Evolutionary conservation across 2,113 vertebrate genomes (phyloP), one percentile per base, ranked within the genome.

Genomic region (Nothobranchius kuhntae): DNA sequence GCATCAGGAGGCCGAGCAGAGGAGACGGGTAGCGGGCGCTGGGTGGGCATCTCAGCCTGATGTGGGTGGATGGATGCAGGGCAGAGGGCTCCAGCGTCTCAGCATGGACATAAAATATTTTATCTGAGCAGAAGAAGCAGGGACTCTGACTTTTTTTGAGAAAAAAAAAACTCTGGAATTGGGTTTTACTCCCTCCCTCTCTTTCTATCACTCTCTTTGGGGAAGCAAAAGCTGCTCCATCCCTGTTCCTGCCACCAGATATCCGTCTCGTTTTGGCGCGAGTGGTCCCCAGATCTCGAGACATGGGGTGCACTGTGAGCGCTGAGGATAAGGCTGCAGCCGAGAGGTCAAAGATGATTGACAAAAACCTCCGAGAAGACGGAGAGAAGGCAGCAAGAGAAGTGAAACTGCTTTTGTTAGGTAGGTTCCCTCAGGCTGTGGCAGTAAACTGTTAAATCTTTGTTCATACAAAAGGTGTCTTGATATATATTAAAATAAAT

Each of bases 321-420:
- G 93, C 96, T 68, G 96, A 98, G 86, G 96, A 97, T 87, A 97
- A 98, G 92, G 95, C 94, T 85, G 96, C 96, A 38, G 94, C 94
- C 61, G 95, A 98, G 91, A 94, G 96, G 87, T 98, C 96, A 48
- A 96, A 96, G 85, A 97, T 96, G 95, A 98, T 98, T 84, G 96
- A 98, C 91, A 97, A 96, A 87, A 98, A 98, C 83, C 95, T 98
- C 64, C 93, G 96, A 9, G 96, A 97, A 75, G 96, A 98, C 65
- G 96, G 96, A 61, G 96, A 98, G 92, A 98, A 98, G 85, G 96
- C 96, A 47, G 95, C 96, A 81, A 90, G 96, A 84, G 96, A 98
- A 88, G 96, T 98, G 87, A 98, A 98, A 64, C 89, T 98, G 93
- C 94, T 98, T 7, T 86, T 98, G 46, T 86, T 98, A 64, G 96